Conservation (phyloP, 2,113 vertebrate genomes). For the Psophia crepitans region DNA sequence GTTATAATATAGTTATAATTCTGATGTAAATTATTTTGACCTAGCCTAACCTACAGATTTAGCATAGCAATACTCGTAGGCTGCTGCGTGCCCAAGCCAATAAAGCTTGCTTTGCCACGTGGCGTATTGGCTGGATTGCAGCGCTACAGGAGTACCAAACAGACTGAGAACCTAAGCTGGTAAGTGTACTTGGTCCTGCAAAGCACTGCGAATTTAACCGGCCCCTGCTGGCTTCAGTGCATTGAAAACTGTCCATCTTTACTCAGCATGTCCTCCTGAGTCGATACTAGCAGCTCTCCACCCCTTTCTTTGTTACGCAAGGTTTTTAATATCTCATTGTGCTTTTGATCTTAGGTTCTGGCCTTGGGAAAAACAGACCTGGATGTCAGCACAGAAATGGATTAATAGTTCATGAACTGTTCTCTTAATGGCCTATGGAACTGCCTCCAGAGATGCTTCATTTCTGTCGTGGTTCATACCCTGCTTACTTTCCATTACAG, state of each 20-base stretch:
- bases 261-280: not conserved
- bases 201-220: not conserved
- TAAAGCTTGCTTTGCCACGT: not conserved
- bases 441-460: not conserved
- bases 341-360: not conserved
- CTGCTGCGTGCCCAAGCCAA: not conserved
- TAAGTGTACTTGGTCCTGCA: not conserved
- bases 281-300: not conserved
- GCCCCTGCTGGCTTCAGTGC: not conserved
- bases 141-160: not conserved
- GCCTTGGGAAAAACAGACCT: not conserved
- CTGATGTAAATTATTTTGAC: not conserved
- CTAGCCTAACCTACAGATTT: not conserved
- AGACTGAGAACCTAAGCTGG: not conserved
- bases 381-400: not conserved
- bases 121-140: not conserved
- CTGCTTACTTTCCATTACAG: not conserved
- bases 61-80: not conserved
- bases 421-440: constrained; percentile 5
- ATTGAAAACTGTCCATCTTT: not conserved
- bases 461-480: not conserved
- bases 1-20: not conserved
- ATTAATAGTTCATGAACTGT: constrained; percentile 27
- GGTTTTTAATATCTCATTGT: not conserved
- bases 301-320: not conserved